These are phyloP conservation scores for Crotalus horridus DNA, from an alignment of 2,113 vertebrate genomes.

Conservation along the genomic window DNA sequence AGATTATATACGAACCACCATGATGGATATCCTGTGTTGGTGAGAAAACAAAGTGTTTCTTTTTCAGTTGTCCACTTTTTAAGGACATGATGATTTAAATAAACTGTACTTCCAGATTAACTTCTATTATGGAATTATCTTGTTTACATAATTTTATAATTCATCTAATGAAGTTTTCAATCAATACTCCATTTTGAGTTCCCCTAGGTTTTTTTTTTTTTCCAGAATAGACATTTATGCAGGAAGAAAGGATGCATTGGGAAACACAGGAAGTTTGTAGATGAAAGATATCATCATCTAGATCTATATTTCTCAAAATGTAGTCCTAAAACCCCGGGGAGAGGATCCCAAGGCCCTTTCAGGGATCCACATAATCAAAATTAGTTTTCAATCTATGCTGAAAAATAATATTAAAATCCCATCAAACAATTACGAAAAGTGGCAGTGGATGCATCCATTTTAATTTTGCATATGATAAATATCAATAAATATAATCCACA, in stretches of 20 bases:
- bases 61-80: not conserved
- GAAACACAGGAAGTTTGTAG: not conserved
- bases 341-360: too few relatives aligned
- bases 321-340: not conserved
- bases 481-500: not conserved
- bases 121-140: not conserved
- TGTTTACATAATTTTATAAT: not conserved
- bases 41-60: not conserved
- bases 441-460: not conserved
- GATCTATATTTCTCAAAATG: not conserved
- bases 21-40: not conserved
- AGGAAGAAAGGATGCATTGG: not conserved
- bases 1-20: not conserved
- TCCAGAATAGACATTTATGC: not conserved
- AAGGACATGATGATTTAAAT: not conserved
- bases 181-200: not conserved
- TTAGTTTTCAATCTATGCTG: not conserved
- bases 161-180: not conserved
- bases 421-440: not conserved
- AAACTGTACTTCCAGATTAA: not conserved
- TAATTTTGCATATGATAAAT: not conserved
- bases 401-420: not conserved
- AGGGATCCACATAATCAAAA: not conserved
- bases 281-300: not conserved
- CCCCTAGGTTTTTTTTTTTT: not conserved